Percentiles rank a stretch among this genome's conserved stretches.
Conservation (phyloP, 2,888 invertebrate genomes). For the Machimus rusticus region DNA sequence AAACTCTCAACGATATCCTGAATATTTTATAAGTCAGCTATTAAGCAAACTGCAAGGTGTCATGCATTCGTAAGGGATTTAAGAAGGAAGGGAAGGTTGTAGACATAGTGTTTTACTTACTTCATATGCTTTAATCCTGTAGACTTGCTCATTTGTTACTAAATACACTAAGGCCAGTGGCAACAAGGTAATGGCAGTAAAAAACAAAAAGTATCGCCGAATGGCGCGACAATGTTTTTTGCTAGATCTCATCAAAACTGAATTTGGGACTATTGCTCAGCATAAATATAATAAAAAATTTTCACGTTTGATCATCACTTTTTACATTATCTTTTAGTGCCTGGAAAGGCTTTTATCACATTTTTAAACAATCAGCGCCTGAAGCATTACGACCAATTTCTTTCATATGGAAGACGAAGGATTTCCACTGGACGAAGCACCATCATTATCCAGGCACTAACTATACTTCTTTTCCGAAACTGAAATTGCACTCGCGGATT, state of each 20-base stretch:
- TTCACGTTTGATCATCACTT: not conserved
- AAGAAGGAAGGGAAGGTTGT: not conserved
- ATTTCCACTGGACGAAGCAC: not conserved
- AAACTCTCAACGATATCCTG: not conserved
- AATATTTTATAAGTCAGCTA: not conserved
- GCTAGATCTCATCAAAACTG: slow-evolving; percentile 61
- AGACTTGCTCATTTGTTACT: slow-evolving; percentile 62
- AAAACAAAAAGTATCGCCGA: slow-evolving; percentile 63
- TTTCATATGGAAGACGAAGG: slow-evolving; percentile 21
- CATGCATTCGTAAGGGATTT: not conserved
- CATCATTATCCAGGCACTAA: not conserved
- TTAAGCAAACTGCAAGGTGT: slow-evolving; percentile 11
- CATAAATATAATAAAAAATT: not conserved
- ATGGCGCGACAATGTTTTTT: slow-evolving; percentile 62
- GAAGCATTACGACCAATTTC: not conserved
- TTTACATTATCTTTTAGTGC: not conserved
- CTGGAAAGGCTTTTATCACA: slow-evolving; percentile 29
- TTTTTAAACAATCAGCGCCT: slow-evolving; percentile 3
- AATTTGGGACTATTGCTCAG: not conserved
- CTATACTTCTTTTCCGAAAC: not conserved
- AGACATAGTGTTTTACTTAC: slow-evolving; percentile 54
- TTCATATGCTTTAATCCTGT: slow-evolving; percentile 62
- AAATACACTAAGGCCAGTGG: slow-evolving; percentile 61
- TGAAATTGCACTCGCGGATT: not conserved
- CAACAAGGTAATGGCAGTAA: slow-evolving; percentile 61